A percentile compares a stretch with the other conserved stretches of the same genome.
These are phyloP conservation scores for Cataglyphis albicans DNA, from an alignment of 2,888 invertebrate species.

Conservation along the genomic window DNA sequence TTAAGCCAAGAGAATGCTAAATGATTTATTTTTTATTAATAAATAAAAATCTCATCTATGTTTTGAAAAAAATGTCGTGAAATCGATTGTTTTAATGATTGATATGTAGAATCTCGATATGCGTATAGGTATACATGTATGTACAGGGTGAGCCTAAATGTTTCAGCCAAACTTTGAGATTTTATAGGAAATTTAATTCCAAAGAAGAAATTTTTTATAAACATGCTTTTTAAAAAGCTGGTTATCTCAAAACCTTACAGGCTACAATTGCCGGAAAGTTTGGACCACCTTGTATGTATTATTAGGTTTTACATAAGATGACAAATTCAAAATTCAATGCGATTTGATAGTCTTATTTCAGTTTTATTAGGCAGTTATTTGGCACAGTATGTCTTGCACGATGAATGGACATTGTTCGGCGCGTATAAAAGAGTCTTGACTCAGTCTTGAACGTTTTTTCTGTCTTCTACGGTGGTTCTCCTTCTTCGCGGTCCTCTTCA, in stretches of 20 bases:
- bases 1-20: not conserved
- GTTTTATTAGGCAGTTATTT: slow-evolving; percentile 63
- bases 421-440: slow-evolving; percentile 57
- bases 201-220: too few relatives aligned
- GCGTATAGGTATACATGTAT: too few relatives aligned
- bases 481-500: slow-evolving; percentile 75
- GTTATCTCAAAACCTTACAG: too few relatives aligned
- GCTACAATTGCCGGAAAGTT: too few relatives aligned
- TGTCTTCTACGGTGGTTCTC: slow-evolving; percentile 58
- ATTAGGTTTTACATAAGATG: slow-evolving; percentile 13
- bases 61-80: not conserved
- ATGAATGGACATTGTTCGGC: slow-evolving; percentile 71
- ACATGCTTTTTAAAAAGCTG: too few relatives aligned
- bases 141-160: too few relatives aligned
- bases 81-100: slow-evolving; percentile 26
- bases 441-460: slow-evolving; percentile 67
- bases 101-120: slow-evolving; percentile 5
- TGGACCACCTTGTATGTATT: too few relatives aligned
- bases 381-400: slow-evolving; percentile 44
- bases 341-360: slow-evolving; percentile 32
- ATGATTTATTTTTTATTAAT: not conserved
- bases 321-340: slow-evolving; percentile 8
- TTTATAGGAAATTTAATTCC: too few relatives aligned
- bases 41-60: slow-evolving; percentile 7
- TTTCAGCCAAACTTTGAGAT: too few relatives aligned